Evolutionary conservation across 2,888 invertebrate species (phyloP).

Genomic region (Rhodophaea formosa): DNA sequence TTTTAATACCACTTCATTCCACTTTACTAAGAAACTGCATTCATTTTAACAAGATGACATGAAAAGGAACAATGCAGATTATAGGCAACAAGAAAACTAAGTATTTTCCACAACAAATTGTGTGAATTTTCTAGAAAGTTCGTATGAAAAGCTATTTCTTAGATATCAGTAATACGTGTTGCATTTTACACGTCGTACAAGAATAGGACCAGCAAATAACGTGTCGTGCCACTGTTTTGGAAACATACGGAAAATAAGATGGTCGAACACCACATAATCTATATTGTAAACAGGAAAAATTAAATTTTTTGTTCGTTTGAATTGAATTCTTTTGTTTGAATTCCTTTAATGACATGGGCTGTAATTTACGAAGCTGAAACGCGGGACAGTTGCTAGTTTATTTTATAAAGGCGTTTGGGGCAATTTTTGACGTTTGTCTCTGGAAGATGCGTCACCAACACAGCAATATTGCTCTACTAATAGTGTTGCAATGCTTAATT

Average conservation of each 20-base stretch:
- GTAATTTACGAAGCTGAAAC: too few relatives aligned
- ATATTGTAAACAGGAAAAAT: too few relatives aligned
- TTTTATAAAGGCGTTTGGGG: too few relatives aligned
- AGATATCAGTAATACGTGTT: constrained; percentile 29
- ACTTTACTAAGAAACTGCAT: not conserved
- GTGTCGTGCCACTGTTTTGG: constrained; percentile 32
- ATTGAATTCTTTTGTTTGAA: too few relatives aligned
- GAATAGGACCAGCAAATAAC: constrained; percentile 48
- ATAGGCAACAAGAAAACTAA: not conserved
- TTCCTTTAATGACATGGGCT: too few relatives aligned
- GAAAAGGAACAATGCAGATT: not conserved
- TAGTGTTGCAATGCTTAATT: too few relatives aligned
- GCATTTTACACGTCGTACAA: constrained; percentile 48
- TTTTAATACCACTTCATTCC: too few relatives aligned
- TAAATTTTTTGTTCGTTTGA: too few relatives aligned
- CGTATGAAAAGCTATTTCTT: constrained; percentile 8
- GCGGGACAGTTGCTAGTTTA: too few relatives aligned
- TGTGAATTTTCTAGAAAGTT: constrained; percentile 11
- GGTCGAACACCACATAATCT: not conserved
- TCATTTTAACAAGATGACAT: not conserved
- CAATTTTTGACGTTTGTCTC: too few relatives aligned
- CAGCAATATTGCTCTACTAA: too few relatives aligned
- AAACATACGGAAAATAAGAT: constrained; percentile 29
- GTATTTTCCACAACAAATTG: constrained; percentile 8
- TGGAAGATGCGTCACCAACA: too few relatives aligned